A percentile compares a stretch with the other conserved stretches of the same genome.
Conservation (phyloP, 92 coral and sea anemone species). For the Zoanthus sansibaricus region DNA sequence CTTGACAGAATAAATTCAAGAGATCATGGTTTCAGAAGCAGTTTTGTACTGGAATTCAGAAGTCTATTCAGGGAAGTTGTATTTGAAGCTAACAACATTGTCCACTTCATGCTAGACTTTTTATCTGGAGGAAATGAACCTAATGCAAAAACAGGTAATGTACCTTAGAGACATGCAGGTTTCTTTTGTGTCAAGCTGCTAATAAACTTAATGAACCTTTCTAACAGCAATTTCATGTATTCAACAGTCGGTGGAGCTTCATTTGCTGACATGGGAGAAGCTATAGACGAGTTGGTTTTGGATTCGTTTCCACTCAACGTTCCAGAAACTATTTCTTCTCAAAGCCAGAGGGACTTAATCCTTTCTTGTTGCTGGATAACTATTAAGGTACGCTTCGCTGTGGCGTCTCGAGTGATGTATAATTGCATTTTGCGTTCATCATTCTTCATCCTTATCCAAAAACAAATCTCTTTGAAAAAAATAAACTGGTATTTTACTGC, state of each 20-base stretch:
- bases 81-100: slow-evolving; percentile 47
- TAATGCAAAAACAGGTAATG: slow-evolving; percentile 44
- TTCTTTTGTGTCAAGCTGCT: background rate
- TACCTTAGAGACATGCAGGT: background rate
- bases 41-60: slow-evolving; percentile 35
- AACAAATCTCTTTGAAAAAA: too few relatives aligned
- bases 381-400: slow-evolving; percentile 60
- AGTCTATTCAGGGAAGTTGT: slow-evolving; percentile 45
- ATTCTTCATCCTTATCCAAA: too few relatives aligned
- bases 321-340: slow-evolving; percentile 14
- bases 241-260: slow-evolving; percentile 75
- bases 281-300: slow-evolving; percentile 68
- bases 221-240: background rate
- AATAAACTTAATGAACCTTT: background rate
- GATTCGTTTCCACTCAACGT: slow-evolving; percentile 16
- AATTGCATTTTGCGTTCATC: background rate
- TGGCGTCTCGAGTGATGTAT: background rate
- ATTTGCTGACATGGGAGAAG: slow-evolving; percentile 79
- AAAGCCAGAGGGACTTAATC: slow-evolving; percentile 66
- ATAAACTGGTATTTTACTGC: too few relatives aligned
- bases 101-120: slow-evolving; percentile 59
- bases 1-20: background rate
- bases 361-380: slow-evolving; percentile 79
- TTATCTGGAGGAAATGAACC: slow-evolving; percentile 61
- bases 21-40: slow-evolving; percentile 9